A percentile compares a stretch with the other conserved stretches of the same genome.
Evolutionary conservation across 2,888 invertebrate species (phyloP).

Genomic region (Tachina fera): DNA sequence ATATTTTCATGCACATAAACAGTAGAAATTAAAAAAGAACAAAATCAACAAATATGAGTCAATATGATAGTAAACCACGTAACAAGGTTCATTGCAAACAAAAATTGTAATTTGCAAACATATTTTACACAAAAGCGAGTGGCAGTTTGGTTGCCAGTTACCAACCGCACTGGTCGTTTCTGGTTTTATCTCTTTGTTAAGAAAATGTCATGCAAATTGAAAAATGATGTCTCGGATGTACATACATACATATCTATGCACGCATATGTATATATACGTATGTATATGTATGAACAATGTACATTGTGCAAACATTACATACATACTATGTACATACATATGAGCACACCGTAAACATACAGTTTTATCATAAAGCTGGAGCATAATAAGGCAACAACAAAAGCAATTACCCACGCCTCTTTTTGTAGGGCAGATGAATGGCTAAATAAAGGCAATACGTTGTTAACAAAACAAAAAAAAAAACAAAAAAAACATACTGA

Average conservation of each 20-base stretch:
- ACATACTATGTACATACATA: no score
- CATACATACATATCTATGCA: not conserved
- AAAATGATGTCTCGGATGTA: conserved; percentile 43
- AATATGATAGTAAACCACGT: conserved; percentile 44
- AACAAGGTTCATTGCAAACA: conserved; percentile 45
- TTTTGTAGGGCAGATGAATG: conserved; percentile 27
- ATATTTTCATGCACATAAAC: conserved; percentile 49
- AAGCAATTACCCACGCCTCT: conserved; percentile 50
- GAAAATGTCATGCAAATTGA: conserved; percentile 48
- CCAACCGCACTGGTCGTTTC: conserved; percentile 19
- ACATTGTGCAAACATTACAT: no score
- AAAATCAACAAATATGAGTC: conserved; percentile 16
- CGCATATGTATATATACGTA: not conserved
- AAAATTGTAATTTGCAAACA: conserved; percentile 38
- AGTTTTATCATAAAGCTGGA: conserved; percentile 14
- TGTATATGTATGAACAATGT: not conserved
- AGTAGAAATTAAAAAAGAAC: conserved; percentile 28
- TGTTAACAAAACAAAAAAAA: conserved; percentile 1
- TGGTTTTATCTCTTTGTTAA: conserved; percentile 30
- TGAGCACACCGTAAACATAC: no score
- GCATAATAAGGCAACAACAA: conserved; percentile 46
- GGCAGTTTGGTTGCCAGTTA: conserved; percentile 6
- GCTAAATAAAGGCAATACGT: conserved; percentile 17
- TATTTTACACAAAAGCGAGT: conserved; percentile 13
- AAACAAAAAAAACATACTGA: not conserved